These are phyloP conservation scores for Phthorimaea operculella DNA, from an alignment of 1,140 invertebrate species.

Conservation along the genomic window DNA sequence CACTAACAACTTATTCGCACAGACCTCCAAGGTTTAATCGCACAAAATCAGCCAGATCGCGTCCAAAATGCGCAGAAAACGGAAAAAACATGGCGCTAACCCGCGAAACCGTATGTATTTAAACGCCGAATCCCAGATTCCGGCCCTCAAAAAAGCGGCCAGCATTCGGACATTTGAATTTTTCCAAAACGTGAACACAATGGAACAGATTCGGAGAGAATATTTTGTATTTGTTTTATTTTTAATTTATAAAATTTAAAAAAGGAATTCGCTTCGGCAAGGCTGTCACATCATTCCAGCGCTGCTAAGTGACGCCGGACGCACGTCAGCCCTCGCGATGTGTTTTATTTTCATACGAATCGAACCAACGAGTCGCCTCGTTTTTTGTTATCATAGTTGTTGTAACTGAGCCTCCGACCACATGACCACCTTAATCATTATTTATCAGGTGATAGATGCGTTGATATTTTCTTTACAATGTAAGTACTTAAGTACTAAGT, in stretches of 20 bases:
- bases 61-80: conserved; percentile 56
- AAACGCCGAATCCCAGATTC: conserved; percentile 61
- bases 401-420: conserved; percentile 29
- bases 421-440: conserved; percentile 45
- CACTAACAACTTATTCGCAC: conserved; percentile 59
- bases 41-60: conserved; percentile 53
- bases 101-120: conserved; percentile 65
- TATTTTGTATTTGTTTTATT: conserved; percentile 43
- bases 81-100: conserved; percentile 66
- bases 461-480: too few species aligned
- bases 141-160: conserved; percentile 49
- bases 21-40: conserved; percentile 51
- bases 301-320: conserved; percentile 66
- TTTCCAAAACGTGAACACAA: conserved; percentile 67
- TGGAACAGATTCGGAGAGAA: conserved; percentile 57
- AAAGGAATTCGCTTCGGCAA: conserved; percentile 62
- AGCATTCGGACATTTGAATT: conserved; percentile 60
- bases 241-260: conserved; percentile 58
- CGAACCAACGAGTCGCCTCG: conserved; percentile 38
- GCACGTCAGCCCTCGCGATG: conserved; percentile 55
- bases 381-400: conserved; percentile 62
- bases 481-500: too few species aligned
- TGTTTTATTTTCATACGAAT: conserved; percentile 63
- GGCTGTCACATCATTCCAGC: conserved; percentile 65
- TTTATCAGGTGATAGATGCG: conserved; percentile 19